Conservation (phyloP, 2,797 vertebrate genomes). For the Ammospiza maritima region DNA sequence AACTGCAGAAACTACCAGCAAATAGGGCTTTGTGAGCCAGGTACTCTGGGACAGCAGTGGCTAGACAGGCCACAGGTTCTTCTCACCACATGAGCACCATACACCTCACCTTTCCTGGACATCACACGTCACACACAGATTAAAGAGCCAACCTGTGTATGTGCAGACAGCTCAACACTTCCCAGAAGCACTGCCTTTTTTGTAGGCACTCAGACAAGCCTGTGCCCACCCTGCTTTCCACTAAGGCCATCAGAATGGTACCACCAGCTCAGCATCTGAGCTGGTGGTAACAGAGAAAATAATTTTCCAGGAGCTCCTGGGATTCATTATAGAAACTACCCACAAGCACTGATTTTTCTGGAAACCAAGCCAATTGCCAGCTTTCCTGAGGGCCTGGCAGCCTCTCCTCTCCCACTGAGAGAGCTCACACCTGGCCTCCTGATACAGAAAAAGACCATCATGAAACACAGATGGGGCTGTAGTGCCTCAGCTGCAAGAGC, state of each 20-base stretch:
- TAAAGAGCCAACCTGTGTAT: not conserved
- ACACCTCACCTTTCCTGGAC: not conserved
- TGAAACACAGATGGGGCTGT: not conserved
- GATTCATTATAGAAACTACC: not conserved
- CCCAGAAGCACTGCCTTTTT: not conserved
- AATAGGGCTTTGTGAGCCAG: not conserved
- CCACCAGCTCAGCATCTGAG: not conserved
- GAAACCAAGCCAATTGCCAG: not conserved
- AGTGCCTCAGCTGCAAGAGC: not conserved
- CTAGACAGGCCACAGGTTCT: not conserved
- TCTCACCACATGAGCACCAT: not conserved
- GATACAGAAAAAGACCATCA: not conserved
- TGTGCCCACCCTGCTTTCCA: not conserved
- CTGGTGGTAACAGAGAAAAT: not conserved
- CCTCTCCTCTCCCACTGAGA: not conserved
- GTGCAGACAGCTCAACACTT: not conserved
- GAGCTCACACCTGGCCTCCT: not conserved
- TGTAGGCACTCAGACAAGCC: not conserved
- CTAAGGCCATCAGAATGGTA: not conserved
- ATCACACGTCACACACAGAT: not conserved
- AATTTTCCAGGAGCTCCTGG: not conserved
- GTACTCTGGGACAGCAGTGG: accelerated
- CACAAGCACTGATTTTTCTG: not conserved
- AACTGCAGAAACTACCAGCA: not conserved
- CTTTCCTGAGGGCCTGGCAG: not conserved